Conservation (phyloP, 2,113 vertebrate genomes). For the Leptosomus discolor region DNA sequence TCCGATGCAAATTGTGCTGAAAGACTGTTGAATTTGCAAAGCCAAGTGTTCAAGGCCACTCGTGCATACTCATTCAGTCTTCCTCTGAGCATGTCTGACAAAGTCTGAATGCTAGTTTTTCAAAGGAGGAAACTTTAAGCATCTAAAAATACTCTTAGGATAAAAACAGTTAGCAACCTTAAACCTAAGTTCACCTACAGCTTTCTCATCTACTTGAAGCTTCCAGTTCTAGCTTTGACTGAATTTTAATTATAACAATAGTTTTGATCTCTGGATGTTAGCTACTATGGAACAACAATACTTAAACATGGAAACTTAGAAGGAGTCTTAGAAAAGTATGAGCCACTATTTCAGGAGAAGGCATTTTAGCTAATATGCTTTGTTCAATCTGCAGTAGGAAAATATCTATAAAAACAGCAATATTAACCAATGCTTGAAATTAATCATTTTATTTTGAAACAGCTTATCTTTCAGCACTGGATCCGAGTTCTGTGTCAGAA, state of each 20-base stretch:
- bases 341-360: background rate
- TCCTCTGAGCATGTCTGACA: background rate
- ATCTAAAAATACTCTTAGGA: background rate
- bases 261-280: background rate
- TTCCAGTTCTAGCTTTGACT: background rate
- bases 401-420: conserved; percentile 24
- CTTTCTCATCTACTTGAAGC: background rate
- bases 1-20: background rate
- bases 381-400: background rate
- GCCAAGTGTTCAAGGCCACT: background rate
- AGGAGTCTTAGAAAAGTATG: background rate
- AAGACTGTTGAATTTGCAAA: background rate
- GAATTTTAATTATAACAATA: background rate
- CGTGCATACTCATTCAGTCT: background rate
- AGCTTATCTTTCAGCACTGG: conserved; percentile 45
- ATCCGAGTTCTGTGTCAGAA: conserved; percentile 12
- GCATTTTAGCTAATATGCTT: background rate
- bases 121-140: background rate
- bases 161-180: background rate
- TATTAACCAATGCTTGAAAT: conserved; percentile 40
- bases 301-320: background rate
- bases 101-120: background rate
- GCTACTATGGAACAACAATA: background rate
- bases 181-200: background rate
- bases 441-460: conserved; percentile 52